Conservation (phyloP, 2,888 invertebrate species). For the Xylocampa areola region DNA sequence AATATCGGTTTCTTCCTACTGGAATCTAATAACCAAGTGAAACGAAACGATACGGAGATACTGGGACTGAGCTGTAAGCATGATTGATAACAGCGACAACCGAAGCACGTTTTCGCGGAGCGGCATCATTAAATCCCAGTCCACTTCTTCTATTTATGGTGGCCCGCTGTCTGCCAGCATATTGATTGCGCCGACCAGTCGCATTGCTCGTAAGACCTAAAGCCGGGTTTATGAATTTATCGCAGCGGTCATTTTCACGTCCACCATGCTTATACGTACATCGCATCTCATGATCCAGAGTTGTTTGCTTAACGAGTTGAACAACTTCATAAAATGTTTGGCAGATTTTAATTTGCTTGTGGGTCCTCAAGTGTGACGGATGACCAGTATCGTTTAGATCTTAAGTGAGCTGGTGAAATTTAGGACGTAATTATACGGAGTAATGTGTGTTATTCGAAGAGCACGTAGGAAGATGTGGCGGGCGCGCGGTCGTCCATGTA, state of each 20-base stretch:
- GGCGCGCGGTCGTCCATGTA: constrained; percentile 78
- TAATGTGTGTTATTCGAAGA: constrained; percentile 59
- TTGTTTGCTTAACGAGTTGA: constrained; percentile 73
- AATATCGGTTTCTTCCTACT: constrained; percentile 58
- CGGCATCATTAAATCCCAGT: constrained; percentile 77
- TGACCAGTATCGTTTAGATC: constrained; percentile 28
- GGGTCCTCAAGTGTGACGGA: constrained; percentile 42
- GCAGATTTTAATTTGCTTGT: constrained; percentile 61
- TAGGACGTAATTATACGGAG: constrained; percentile 51
- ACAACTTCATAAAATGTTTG: constrained; percentile 69
- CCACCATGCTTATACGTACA: constrained; percentile 53
- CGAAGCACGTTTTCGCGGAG: constrained; percentile 76
- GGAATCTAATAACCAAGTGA: constrained; percentile 72
- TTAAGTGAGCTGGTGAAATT: constrained; percentile 38
- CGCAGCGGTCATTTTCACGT: constrained; percentile 74
- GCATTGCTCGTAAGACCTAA: constrained; percentile 61
- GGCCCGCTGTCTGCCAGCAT: constrained; percentile 78
- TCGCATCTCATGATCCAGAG: constrained; percentile 66
- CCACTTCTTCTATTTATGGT: constrained; percentile 85
- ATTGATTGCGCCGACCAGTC: constrained; percentile 82
- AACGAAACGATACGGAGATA: constrained; percentile 71
- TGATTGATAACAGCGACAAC: constrained; percentile 81
- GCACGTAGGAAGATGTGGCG: constrained; percentile 71
- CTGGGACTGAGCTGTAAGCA: constrained; percentile 64
- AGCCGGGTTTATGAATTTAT: constrained; percentile 65